A percentile compares a stretch with the other conserved stretches of the same genome.
Evolutionary conservation across 2,113 vertebrate species (phyloP).

Genomic region (Fregetta grallaria): DNA sequence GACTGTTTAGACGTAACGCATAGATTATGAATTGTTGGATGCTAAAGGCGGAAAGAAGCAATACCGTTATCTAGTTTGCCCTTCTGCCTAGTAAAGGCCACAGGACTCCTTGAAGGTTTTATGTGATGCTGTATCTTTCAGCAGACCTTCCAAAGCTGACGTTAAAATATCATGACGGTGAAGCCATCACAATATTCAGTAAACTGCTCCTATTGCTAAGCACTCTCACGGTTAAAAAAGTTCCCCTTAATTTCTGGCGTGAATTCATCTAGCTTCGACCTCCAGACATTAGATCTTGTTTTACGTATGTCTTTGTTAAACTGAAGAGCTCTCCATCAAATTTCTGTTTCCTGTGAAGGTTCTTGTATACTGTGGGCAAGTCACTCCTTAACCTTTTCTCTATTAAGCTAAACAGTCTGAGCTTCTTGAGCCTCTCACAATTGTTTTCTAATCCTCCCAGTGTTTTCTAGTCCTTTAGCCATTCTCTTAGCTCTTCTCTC

Average conservation of each 20-base stretch:
- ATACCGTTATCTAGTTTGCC: neutral
- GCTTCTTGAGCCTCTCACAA: slow-evolving; percentile 65
- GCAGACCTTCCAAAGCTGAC: neutral
- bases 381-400: slow-evolving; percentile 66
- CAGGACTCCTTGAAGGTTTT: neutral
- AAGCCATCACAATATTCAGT: neutral
- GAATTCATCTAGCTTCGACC: neutral
- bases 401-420: slow-evolving; percentile 62
- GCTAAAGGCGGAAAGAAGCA: neutral
- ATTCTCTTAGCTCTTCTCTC: slow-evolving; percentile 33
- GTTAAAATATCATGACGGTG: accelerated
- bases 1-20: neutral
- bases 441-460: slow-evolving; percentile 62
- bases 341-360: slow-evolving; percentile 48
- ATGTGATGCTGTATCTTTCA: neutral
- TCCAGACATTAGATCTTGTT: neutral
- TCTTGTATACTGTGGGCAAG: slow-evolving; percentile 49
- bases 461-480: slow-evolving; percentile 54
- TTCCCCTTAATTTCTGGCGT: neutral
- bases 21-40: neutral
- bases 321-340: slow-evolving; percentile 62
- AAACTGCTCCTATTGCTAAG: neutral
- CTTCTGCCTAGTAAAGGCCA: neutral
- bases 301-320: slow-evolving; percentile 1
- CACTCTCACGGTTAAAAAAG: neutral